These are phyloP conservation scores for Mallotus villosus DNA, from an alignment of 2,797 vertebrate genomes.

Conservation along the genomic window DNA sequence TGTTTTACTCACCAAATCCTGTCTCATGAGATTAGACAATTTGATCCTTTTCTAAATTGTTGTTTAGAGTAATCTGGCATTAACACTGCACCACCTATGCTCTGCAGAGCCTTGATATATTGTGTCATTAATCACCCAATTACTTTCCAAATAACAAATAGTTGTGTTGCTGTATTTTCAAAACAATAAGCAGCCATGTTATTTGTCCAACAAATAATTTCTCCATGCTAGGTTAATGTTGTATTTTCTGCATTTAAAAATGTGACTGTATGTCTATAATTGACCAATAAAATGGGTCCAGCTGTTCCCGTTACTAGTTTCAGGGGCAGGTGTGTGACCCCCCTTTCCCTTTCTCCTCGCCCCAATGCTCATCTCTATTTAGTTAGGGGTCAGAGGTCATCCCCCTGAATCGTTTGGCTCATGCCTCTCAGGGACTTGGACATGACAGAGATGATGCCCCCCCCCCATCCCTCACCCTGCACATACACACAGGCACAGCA, in stretches of 20 bases:
- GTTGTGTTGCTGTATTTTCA: neutral
- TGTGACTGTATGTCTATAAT: too few relatives aligned
- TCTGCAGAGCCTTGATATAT: too few relatives aligned
- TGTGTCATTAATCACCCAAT: too few relatives aligned
- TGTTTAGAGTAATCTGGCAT: neutral
- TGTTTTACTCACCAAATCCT: neutral
- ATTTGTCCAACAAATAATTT: too few relatives aligned
- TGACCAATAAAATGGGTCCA: slow-evolving; percentile 1
- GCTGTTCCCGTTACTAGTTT: slow-evolving; percentile 24
- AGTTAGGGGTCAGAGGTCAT: slow-evolving; percentile 19
- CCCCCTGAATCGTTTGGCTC: slow-evolving; percentile 10
- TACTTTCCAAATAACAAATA: neutral
- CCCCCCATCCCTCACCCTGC: neutral
- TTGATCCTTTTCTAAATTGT: neutral
- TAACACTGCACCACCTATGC: neutral
- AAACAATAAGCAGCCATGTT: neutral
- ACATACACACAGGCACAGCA: neutral
- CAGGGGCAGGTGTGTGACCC: slow-evolving; percentile 27
- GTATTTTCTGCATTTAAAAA: too few relatives aligned
- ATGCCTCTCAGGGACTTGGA: neutral
- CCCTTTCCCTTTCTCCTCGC: neutral
- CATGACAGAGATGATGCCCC: neutral
- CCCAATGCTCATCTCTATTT: slow-evolving; percentile 31
- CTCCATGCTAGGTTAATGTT: too few relatives aligned
- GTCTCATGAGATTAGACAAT: neutral